Evolutionary conservation across 2,113 vertebrate genomes (phyloP), one percentile per base, ranked within the genome.

Genomic region (Platichthys stellatus): DNA sequence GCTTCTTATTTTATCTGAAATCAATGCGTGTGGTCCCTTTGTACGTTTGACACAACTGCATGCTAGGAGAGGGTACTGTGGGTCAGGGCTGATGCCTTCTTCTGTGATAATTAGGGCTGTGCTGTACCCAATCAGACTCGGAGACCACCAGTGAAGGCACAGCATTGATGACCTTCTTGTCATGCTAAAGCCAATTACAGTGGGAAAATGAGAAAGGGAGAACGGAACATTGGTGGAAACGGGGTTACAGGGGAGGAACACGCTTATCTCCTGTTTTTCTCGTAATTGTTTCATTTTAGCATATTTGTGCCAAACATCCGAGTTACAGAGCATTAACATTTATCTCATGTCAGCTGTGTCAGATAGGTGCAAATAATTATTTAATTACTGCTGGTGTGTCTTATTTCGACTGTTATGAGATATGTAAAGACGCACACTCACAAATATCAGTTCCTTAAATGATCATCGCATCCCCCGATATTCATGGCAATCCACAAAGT

Each of bases 51-150:
- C 66, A 72, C 58, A 65, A 49, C 59, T 65, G 31, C 35, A 59
- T 73, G 62, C 77, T 53, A 82, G 57, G 73, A 74, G 61, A 72
- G 69, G 77, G 17, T 54, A 53, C 23, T 63, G 76, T 69, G 78
- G 79, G 83, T 86, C 76, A 84, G 67, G 56, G 11, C 67, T 57
- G 64, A 80, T 73, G 66, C 74, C 57, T 81, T 81, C 77, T 74
- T 82, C 66, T 81, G 72, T 89, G 88, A 92, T 94, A 92, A 94
- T 92, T 90, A 93, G 90, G 86, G 80, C 75, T 82, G 31, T 35
- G 74, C 68, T 76, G 69, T 58, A 62, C 63, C 76, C 74, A 80
- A 76, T 79, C 86, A 83, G 76, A 82, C 8, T 14, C 78, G 53
- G 40, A 47, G 74, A 59, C 88, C 49, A 69, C 70, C 51, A 64